These are phyloP conservation scores for Parasteatoda lunata DNA, from an alignment of 2,888 invertebrate genomes.

Conservation along the genomic window DNA sequence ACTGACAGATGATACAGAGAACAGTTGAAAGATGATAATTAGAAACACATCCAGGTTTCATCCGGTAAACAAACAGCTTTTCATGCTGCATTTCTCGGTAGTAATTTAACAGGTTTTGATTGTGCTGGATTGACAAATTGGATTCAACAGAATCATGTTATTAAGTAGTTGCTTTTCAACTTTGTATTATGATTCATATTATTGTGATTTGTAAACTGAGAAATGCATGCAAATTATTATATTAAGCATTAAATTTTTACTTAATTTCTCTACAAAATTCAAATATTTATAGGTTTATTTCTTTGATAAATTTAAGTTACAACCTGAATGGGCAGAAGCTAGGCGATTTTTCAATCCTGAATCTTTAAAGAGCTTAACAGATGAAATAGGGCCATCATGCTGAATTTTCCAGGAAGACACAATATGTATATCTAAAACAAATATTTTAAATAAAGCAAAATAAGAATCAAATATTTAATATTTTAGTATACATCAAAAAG, in stretches of 20 bases:
- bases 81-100: too few species aligned
- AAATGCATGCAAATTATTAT: background rate
- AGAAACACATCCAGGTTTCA: too few species aligned
- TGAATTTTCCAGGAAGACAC: conserved; percentile 76
- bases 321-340: background rate
- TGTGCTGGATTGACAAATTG: too few species aligned
- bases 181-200: too few species aligned
- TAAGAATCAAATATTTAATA: background rate
- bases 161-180: too few species aligned
- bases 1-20: too few species aligned
- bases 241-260: background rate
- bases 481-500: background rate
- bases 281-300: background rate
- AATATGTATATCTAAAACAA: conserved; percentile 37
- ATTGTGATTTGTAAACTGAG: too few species aligned
- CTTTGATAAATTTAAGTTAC: background rate
- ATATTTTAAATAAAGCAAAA: background rate
- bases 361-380: conserved; percentile 77
- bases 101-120: too few species aligned
- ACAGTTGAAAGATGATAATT: too few species aligned
- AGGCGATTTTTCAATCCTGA: conserved; percentile 9
- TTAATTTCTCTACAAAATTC: background rate
- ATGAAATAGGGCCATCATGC: conserved; percentile 78
- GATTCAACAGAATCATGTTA: too few species aligned
- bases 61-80: too few species aligned